Evolutionary conservation across 2,888 invertebrate species (phyloP).

Genomic region (Odontothrips loti): DNA sequence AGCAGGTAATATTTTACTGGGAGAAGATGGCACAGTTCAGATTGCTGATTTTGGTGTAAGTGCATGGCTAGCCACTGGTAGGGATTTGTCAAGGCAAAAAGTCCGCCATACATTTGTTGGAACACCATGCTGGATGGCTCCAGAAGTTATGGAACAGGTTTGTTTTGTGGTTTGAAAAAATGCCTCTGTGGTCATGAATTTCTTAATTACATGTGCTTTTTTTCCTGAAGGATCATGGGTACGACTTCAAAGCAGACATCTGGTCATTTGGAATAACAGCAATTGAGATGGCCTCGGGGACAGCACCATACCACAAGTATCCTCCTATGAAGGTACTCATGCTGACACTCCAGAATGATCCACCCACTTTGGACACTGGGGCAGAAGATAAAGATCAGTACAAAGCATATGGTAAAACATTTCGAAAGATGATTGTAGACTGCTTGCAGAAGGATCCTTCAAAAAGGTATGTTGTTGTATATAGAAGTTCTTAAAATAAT

Average conservation of each 20-base stretch:
- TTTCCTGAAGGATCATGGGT: conserved; percentile 74
- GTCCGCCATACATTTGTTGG: conserved; percentile 98
- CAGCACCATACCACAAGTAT: conserved; percentile 97
- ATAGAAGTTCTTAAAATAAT: not conserved
- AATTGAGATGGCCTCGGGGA: conserved; percentile 97
- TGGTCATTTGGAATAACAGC: conserved; percentile 96
- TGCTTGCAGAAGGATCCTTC: conserved; percentile 94
- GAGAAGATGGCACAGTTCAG: conserved; percentile 94
- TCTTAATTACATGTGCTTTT: conserved; percentile 1
- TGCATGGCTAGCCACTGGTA: conserved; percentile 92
- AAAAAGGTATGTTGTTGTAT: conserved; percentile 56
- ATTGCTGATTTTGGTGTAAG: conserved; percentile 99
- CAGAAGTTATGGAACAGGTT: conserved; percentile 98
- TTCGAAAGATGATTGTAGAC: conserved; percentile 93
- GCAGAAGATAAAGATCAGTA: conserved; percentile 97
- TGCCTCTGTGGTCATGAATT: conserved; percentile 4
- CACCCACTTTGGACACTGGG: conserved; percentile 90
- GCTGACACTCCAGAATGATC: conserved; percentile 96
- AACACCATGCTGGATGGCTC: conserved; percentile 99
- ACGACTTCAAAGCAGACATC: conserved; percentile 95
- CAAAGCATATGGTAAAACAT: conserved; percentile 94
- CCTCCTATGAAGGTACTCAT: conserved; percentile 99
- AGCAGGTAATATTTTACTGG: conserved; percentile 95
- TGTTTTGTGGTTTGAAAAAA: conserved; percentile 41
- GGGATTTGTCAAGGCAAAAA: conserved; percentile 89